Conservation (phyloP, 2,113 vertebrate genomes). For the Petroica traversi region DNA sequence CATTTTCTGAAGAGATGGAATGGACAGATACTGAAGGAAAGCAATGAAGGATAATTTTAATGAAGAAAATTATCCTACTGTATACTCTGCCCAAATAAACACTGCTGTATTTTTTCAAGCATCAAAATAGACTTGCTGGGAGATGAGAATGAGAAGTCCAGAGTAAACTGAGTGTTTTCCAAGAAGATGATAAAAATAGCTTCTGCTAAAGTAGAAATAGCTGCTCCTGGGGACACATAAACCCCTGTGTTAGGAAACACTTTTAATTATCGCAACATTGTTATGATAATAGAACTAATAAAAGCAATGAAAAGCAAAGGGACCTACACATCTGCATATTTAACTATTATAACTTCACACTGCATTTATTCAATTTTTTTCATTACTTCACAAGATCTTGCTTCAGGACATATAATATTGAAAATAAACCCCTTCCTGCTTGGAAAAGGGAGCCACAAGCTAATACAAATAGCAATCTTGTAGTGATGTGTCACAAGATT, state of each 20-base stretch:
- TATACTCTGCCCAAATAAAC: not conserved
- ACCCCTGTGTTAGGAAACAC: not conserved
- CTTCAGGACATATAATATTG: not conserved
- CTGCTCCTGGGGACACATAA: not conserved
- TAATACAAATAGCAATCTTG: not conserved
- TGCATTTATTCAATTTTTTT: not conserved
- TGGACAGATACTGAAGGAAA: not conserved
- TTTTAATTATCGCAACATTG: not conserved
- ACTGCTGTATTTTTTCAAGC: not conserved
- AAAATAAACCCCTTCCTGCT: not conserved
- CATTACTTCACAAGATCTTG: not conserved
- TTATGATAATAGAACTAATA: not conserved
- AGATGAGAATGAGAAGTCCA: not conserved
- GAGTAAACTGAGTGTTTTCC: not conserved
- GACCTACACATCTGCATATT: not conserved
- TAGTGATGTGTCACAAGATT: not conserved
- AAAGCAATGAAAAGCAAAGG: not conserved
- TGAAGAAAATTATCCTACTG: not conserved
- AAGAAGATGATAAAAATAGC: not conserved
- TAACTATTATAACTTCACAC: not conserved
- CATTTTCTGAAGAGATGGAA: not conserved
- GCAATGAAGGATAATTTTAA: not conserved
- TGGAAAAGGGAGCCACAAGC: not conserved
- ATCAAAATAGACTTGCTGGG: not conserved
- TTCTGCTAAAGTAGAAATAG: not conserved